Conservation (phyloP, 1,140 invertebrate species). For the Carcinoscorpius rotundicauda region DNA sequence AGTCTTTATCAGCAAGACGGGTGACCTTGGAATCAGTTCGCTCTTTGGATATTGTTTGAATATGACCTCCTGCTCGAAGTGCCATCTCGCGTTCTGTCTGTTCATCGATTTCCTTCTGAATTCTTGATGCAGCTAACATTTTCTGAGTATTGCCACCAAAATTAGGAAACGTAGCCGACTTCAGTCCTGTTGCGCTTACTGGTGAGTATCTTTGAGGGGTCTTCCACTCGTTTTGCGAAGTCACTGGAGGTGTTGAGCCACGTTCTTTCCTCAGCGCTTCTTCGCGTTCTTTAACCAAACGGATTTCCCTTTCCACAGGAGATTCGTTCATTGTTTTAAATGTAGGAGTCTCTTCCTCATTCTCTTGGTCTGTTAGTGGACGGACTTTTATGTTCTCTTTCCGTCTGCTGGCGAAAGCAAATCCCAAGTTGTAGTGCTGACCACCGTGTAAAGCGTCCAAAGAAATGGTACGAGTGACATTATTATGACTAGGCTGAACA, state of each 20-base stretch:
- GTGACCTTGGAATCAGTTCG: conserved; percentile 30
- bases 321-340: conserved; percentile 35
- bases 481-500: neutral
- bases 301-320: conserved; percentile 44
- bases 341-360: conserved; percentile 12
- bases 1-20: neutral
- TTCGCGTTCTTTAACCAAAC: conserved; percentile 40
- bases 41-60: conserved; percentile 33
- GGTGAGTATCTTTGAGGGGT: neutral
- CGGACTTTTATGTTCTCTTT: conserved; percentile 11
- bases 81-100: conserved; percentile 34
- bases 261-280: conserved; percentile 38
- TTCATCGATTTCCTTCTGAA: conserved; percentile 37
- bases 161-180: no score
- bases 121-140: conserved; percentile 32
- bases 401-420: conserved; percentile 1
- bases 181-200: no score
- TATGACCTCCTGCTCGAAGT: conserved; percentile 31
- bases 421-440: no score
- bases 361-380: conserved; percentile 7
- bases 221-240: neutral
- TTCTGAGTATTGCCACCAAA: conserved; percentile 27
- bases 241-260: conserved; percentile 20
- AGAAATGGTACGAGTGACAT: neutral
- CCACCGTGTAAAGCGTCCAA: neutral